A percentile compares a stretch with the other conserved stretches of the same genome.
Evolutionary conservation across 2,797 vertebrate species (phyloP).

Genomic region (Xenops minutus): DNA sequence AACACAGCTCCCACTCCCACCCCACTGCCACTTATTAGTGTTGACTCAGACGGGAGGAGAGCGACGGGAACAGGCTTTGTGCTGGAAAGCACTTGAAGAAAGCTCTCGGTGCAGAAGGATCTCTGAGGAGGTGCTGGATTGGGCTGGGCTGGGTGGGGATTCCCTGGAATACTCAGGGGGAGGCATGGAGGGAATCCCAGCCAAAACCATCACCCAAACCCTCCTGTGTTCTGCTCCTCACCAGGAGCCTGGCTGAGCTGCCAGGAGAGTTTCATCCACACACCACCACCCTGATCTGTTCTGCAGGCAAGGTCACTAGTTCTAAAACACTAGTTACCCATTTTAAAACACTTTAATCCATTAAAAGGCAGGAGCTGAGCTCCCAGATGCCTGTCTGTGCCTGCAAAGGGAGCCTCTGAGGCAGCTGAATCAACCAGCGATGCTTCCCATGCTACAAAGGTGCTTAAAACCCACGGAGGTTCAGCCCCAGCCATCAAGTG

Average conservation of each 20-base stretch:
- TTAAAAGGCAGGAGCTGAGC: neutral
- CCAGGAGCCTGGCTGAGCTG: neutral
- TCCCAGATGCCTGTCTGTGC: neutral
- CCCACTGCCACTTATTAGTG: neutral
- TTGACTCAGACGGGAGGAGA: neutral
- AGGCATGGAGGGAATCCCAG: neutral
- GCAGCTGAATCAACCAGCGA: neutral
- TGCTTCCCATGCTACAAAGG: neutral
- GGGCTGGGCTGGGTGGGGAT: neutral
- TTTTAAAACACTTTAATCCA: neutral
- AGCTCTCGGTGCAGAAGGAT: neutral
- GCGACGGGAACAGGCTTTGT: neutral
- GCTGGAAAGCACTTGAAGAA: neutral
- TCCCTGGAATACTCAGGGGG: rapidly evolving
- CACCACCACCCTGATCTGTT: neutral
- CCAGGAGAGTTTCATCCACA: neutral
- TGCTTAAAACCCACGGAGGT: rapidly evolving
- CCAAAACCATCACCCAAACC: neutral
- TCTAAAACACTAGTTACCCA: neutral
- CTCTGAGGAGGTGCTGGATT: neutral
- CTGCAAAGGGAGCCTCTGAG: neutral
- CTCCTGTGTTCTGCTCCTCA: rapidly evolving
- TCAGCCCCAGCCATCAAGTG: neutral
- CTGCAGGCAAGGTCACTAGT: neutral
- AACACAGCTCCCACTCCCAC: neutral